Conservation (phyloP, 1,140 invertebrate genomes). For the Carposina sasakii region DNA sequence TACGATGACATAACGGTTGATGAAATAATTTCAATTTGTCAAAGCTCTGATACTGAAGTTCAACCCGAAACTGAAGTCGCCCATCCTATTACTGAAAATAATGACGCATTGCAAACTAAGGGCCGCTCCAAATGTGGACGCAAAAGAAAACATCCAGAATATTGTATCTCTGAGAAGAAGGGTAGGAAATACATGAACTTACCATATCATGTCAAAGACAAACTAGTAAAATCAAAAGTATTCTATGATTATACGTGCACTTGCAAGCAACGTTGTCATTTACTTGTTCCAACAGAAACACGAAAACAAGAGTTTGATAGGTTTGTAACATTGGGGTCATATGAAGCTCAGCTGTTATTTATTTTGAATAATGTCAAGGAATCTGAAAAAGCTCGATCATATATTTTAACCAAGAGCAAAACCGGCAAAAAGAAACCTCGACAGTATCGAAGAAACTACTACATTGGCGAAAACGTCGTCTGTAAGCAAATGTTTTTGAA, state of each 20-base stretch:
- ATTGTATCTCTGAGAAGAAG: conserved; percentile 17
- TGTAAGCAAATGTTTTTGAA: too few species aligned
- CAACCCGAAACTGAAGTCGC: conserved; percentile 9
- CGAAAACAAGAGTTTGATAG: conserved; percentile 18
- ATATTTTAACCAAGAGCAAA: conserved; percentile 10
- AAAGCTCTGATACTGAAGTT: conserved; percentile 7
- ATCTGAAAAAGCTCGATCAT: conserved; percentile 15
- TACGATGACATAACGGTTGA: conserved; percentile 6
- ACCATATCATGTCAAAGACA: conserved; percentile 14
- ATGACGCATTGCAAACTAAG: conserved; percentile 14
- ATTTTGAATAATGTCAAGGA: conserved; percentile 16
- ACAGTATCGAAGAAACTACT: conserved; percentile 13
- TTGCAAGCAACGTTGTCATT: conserved; percentile 7
- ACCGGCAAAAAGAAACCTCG: conserved; percentile 11
- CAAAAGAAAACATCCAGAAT: conserved; percentile 18
- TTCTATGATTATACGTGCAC: conserved; percentile 15
- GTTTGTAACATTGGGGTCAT: conserved; percentile 15
- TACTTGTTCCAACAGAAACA: conserved; percentile 14
- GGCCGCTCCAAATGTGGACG: conserved; percentile 15
- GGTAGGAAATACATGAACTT: conserved; percentile 17
- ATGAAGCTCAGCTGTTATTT: conserved; percentile 18
- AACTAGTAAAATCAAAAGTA: conserved; percentile 11
- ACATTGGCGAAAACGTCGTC: too few species aligned
- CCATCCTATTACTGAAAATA: conserved; percentile 14
- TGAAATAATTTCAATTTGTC: conserved; percentile 12